phyloP scores from a whole-genome alignment of 1,140 invertebrate genomes.

The Hylaeus anthracinus region DNA sequence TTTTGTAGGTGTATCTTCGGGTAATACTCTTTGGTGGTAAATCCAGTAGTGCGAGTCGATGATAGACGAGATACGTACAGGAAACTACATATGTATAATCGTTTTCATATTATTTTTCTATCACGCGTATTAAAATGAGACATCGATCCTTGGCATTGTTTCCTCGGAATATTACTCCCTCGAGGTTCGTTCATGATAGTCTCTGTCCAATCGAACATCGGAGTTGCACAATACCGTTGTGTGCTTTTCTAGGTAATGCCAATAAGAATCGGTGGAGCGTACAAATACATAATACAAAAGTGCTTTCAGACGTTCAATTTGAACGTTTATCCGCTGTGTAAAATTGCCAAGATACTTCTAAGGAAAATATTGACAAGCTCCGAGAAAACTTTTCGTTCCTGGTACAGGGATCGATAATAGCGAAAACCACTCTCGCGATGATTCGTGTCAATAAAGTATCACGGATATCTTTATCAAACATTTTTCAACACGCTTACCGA shows the following conservation, averaged over 20 bases:
- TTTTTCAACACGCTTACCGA: neutral
- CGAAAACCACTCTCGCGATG: too few relatives aligned
- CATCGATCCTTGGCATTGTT: neutral
- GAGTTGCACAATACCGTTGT: neutral
- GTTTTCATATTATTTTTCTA: too few relatives aligned
- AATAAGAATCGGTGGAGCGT: neutral
- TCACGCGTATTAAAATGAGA: too few relatives aligned
- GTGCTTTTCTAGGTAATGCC: neutral
- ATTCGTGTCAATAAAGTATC: neutral
- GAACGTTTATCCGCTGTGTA: slow-evolving; percentile 1
- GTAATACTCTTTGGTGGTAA: too few relatives aligned
- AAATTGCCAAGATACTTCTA: neutral
- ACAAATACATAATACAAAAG: neutral
- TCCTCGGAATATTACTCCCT: neutral
- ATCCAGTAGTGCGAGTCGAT: neutral
- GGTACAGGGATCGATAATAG: neutral
- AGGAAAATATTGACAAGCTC: neutral
- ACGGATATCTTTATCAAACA: neutral
- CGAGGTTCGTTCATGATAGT: neutral
- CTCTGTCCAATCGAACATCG: too few relatives aligned
- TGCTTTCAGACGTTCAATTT: neutral
- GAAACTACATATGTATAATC: neutral
- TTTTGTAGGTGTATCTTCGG: too few relatives aligned
- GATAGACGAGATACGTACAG: neutral
- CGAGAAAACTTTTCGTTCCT: neutral